Base-by-base conservation (phyloP, 2,797 vertebrate genomes). In the Valencia hispanica region DNA sequence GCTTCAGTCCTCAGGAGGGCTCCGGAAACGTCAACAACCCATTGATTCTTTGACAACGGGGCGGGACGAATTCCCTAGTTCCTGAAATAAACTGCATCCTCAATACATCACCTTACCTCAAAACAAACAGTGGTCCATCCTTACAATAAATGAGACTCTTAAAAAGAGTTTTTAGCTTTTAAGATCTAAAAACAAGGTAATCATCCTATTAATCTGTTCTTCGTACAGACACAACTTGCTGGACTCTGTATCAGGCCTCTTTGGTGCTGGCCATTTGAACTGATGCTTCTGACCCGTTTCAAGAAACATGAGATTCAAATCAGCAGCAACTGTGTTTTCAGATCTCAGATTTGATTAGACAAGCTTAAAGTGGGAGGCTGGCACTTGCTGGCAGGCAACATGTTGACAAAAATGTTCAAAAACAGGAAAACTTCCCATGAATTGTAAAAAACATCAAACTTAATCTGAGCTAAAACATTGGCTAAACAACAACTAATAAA, bases 281-380 rank as follows among this genome's bases (percentile, higher is more conserved):
- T 70, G 36, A 10, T 74, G 57, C 74, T 65, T 17, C 61, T 39
- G 61, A 39, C 9, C 20, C 39, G 61, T 39, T 73, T 77, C 12
- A 74, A 75, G 57, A 63, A 75, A 78, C 73, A 81, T 63, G 61
- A 76, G 75, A 75, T 68, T 84, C 47, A 83, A 53, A 81, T 79
- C 50, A 81, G 69, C 36, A 74, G 75, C 50, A 75, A 18, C 41
- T 59, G 25, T 25, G 70, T 4, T 3, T 80, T 70, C 48, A 61
- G 41, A 61, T 36, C 45, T 30, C 41, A 47, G 25, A 55, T 70
- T 69, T 47, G 53, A 84, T 59, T 48, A 72, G 32, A 82, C 41
- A 50, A 45, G n/a, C 20, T 51, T 57, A 68, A 75, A 8, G 78
- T 30, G 8, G 1, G 6, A 53, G 68, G 74, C 41, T 55, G 50